These are phyloP conservation scores for Callocephalon fimbriatum DNA, from an alignment of 2,113 vertebrate species.

Conservation along the genomic window DNA sequence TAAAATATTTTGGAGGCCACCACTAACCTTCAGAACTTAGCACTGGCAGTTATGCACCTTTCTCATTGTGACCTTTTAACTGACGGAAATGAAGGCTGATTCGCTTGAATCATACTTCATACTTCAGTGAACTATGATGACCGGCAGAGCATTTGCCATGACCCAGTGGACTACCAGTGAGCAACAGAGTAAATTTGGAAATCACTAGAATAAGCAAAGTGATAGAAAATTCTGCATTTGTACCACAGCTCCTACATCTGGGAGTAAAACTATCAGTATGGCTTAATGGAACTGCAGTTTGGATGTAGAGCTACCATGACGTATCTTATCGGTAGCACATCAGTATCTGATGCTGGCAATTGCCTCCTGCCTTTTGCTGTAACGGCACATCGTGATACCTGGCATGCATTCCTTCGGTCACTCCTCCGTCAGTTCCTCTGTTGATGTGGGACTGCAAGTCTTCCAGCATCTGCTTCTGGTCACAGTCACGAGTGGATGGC, in stretches of 20 bases:
- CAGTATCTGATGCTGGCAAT: neutral
- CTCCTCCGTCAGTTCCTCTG: neutral
- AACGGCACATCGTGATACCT: accelerated
- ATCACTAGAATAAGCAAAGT: neutral
- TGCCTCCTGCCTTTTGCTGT: neutral
- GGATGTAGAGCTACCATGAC: neutral
- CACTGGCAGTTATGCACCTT: neutral
- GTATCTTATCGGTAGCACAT: neutral
- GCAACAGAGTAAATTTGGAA: neutral
- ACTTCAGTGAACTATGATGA: neutral
- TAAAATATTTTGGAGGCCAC: neutral
- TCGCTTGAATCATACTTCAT: neutral
- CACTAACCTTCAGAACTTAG: neutral
- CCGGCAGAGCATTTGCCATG: neutral
- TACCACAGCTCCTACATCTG: neutral
- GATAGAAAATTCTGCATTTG: neutral
- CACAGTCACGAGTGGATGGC: neutral
- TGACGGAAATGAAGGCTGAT: neutral
- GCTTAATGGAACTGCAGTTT: neutral
- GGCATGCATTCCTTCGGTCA: accelerated
- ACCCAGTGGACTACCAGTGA: neutral
- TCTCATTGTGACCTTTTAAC: neutral
- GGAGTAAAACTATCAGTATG: neutral
- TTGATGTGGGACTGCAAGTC: accelerated
- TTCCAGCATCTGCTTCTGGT: neutral